These are phyloP conservation scores for Ryuthela nishihirai DNA, from an alignment of 2,888 invertebrate genomes.

Conservation along the genomic window DNA sequence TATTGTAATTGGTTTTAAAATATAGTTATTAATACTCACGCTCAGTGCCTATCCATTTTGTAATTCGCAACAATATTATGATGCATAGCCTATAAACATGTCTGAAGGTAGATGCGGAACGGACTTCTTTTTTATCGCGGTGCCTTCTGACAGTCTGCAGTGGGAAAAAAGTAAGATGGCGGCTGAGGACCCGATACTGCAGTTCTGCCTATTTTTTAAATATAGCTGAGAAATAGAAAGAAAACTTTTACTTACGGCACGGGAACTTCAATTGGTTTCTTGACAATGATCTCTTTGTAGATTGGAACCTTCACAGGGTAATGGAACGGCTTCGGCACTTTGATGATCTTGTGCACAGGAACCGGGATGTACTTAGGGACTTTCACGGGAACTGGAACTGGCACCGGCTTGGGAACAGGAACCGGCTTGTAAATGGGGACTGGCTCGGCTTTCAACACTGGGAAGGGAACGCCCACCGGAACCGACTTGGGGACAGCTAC, in stretches of 20 bases:
- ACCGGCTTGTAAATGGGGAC: slow-evolving; percentile 44
- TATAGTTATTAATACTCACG: too few relatives aligned
- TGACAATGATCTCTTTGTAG: slow-evolving; percentile 44
- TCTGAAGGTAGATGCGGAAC: too few relatives aligned
- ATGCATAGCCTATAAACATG: too few relatives aligned
- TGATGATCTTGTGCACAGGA: slow-evolving; percentile 43
- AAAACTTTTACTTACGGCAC: slow-evolving; percentile 44
- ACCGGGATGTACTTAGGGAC: slow-evolving; percentile 42
- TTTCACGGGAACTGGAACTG: slow-evolving; percentile 40
- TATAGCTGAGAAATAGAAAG: too few relatives aligned
- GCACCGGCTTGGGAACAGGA: slow-evolving; percentile 41
- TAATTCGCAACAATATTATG: too few relatives aligned
- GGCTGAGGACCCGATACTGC: too few relatives aligned
- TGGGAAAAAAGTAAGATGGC: too few relatives aligned
- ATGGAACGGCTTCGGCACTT: slow-evolving; percentile 43
- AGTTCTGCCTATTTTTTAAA: too few relatives aligned
- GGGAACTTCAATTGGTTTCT: slow-evolving; percentile 44
- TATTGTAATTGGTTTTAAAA: too few relatives aligned
- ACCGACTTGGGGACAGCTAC: slow-evolving; percentile 42
- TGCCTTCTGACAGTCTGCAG: too few relatives aligned
- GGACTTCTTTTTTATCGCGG: too few relatives aligned
- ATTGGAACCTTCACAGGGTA: slow-evolving; percentile 44
- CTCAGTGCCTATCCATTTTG: too few relatives aligned
- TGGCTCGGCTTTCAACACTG: slow-evolving; percentile 43
- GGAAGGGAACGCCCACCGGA: slow-evolving; percentile 43